These are phyloP conservation scores for Acleris holmiana DNA, from an alignment of 2,888 invertebrate species.

Conservation along the genomic window DNA sequence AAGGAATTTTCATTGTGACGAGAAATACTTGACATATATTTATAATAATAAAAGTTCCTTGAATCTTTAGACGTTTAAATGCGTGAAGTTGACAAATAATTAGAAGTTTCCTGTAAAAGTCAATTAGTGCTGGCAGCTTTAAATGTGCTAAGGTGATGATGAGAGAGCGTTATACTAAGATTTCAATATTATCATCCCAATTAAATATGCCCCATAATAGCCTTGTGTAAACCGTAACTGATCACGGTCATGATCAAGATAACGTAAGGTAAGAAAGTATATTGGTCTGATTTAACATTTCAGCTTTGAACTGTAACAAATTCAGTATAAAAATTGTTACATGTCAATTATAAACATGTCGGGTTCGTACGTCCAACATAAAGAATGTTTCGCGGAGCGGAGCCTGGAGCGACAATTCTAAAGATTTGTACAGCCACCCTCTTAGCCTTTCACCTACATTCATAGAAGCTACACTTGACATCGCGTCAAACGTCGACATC, in stretches of 20 bases:
- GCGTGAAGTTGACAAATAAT: no score
- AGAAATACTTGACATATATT: conserved; percentile 42
- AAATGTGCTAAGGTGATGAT: no score
- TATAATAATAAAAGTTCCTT: no score
- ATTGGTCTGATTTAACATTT: conserved; percentile 7
- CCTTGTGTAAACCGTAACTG: no score
- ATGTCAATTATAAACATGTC: conserved; percentile 29
- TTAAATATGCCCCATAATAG: no score
- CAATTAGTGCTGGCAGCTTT: no score
- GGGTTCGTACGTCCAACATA: conserved; percentile 36
- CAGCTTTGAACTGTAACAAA: not conserved
- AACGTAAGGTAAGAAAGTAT: no score
- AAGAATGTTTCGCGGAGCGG: conserved; percentile 55
- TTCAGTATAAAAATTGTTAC: conserved; percentile 10
- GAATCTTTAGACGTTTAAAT: no score
- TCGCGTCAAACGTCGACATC: conserved; percentile 56
- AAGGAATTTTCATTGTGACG: conserved; percentile 51
- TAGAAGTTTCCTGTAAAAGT: no score
- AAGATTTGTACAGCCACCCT: conserved; percentile 61
- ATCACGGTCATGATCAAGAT: no score
- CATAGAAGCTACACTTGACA: conserved; percentile 59
- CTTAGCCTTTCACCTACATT: conserved; percentile 61
- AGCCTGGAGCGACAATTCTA: conserved; percentile 54
- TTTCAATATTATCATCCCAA: no score
- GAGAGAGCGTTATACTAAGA: no score